These are phyloP conservation scores for Erythrolamprus reginae DNA, from an alignment of 2,113 vertebrate genomes.

Conservation along the genomic window DNA sequence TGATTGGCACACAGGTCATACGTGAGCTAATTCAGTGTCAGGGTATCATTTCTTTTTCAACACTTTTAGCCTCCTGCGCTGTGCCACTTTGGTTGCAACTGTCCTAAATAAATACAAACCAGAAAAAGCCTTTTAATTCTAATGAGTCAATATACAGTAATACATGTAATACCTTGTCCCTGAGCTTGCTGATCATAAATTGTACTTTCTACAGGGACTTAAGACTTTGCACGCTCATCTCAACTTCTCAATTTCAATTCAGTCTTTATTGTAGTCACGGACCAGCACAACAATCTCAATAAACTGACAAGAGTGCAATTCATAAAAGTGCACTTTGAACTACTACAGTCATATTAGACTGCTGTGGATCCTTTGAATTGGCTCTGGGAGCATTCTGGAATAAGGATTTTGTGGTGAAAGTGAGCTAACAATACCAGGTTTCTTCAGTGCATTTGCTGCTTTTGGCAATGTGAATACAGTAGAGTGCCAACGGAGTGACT, in stretches of 20 bases:
- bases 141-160: neutral
- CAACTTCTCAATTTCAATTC: neutral
- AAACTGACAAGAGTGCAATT: neutral
- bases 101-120: constrained; percentile 58
- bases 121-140: neutral
- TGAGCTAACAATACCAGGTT: neutral
- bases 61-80: constrained; percentile 16
- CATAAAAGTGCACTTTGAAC: neutral
- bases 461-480: neutral
- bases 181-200: neutral
- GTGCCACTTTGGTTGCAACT: constrained; percentile 63
- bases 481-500: neutral
- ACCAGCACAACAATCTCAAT: neutral
- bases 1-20: neutral
- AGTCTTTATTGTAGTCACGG: neutral
- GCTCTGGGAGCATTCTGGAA: neutral
- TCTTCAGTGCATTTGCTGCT: neutral
- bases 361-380: neutral
- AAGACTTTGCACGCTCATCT: neutral
- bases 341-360: neutral
- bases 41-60: neutral
- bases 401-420: neutral
- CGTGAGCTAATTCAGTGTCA: neutral
- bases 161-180: neutral
- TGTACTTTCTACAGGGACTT: neutral